Evolutionary conservation across 2,888 invertebrate species (phyloP).

Genomic region (Dichetophora obliterata): DNA sequence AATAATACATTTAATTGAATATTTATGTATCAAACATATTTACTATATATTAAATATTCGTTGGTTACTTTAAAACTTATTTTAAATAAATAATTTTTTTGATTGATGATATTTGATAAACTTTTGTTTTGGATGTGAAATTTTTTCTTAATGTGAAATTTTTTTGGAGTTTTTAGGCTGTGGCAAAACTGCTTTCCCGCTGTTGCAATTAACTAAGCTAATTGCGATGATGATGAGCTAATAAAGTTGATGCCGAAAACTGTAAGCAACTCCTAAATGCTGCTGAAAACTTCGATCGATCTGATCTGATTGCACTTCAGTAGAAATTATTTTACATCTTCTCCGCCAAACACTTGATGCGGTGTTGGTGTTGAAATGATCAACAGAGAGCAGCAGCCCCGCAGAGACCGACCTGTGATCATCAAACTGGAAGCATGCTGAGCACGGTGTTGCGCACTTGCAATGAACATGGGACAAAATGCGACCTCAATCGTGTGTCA

Average conservation of each 20-base stretch:
- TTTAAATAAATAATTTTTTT: too few relatives aligned
- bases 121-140: too few relatives aligned
- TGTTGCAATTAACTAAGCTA: too few relatives aligned
- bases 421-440: slow-evolving; percentile 40
- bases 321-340: slow-evolving; percentile 11
- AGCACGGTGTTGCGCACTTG: slow-evolving; percentile 51
- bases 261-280: background rate
- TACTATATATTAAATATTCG: too few relatives aligned
- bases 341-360: slow-evolving; percentile 28
- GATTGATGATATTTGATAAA: too few relatives aligned
- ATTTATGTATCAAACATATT: too few relatives aligned
- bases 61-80: too few relatives aligned
- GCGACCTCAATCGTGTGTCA: background rate
- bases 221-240: too few relatives aligned
- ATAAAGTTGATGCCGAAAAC: background rate
- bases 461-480: background rate
- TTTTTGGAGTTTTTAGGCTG: too few relatives aligned
- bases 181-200: too few relatives aligned
- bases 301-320: slow-evolving; percentile 1
- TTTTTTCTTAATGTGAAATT: too few relatives aligned
- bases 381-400: slow-evolving; percentile 58
- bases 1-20: too few relatives aligned
- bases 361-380: slow-evolving; percentile 57
- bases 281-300: background rate
- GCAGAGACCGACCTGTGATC: slow-evolving; percentile 59